phyloP scores from a whole-genome alignment of 2,113 vertebrate genomes.

The Megaceryle maxima region DNA sequence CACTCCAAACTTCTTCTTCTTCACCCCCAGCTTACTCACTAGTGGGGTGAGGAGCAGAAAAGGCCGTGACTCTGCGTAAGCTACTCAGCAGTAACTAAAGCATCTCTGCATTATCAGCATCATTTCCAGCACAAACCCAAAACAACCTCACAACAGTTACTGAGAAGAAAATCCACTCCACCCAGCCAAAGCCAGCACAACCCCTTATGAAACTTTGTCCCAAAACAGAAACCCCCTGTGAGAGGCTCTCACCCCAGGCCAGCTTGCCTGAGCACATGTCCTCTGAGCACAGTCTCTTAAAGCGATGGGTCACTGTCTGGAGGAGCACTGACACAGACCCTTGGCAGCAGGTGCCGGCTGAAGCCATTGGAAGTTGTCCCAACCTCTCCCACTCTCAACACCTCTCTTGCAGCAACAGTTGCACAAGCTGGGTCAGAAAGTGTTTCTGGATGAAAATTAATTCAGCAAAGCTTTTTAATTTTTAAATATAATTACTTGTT shows the following conservation, averaged over 20 bases:
- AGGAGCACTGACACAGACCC: neutral
- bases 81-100: neutral
- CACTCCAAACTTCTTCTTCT: neutral
- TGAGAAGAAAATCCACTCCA: neutral
- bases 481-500: neutral
- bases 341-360: rapidly evolving
- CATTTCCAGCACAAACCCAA: neutral
- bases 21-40: no score
- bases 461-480: neutral
- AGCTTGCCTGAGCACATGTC: rapidly evolving
- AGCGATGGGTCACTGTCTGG: neutral
- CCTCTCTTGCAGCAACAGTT: neutral
- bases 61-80: neutral
- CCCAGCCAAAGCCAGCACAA: neutral
- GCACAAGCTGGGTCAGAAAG: neutral
- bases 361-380: rapidly evolving
- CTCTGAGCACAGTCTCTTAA: neutral
- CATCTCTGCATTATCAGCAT: neutral
- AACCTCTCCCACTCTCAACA: neutral
- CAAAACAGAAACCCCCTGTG: rapidly evolving
- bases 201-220: neutral
- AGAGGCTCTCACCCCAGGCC: neutral
- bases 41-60: neutral
- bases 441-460: constrained; percentile 7
- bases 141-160: neutral